Evolutionary conservation across 1,140 invertebrate genomes (phyloP).

Genomic region (Pseudachorutes palmiensis): DNA sequence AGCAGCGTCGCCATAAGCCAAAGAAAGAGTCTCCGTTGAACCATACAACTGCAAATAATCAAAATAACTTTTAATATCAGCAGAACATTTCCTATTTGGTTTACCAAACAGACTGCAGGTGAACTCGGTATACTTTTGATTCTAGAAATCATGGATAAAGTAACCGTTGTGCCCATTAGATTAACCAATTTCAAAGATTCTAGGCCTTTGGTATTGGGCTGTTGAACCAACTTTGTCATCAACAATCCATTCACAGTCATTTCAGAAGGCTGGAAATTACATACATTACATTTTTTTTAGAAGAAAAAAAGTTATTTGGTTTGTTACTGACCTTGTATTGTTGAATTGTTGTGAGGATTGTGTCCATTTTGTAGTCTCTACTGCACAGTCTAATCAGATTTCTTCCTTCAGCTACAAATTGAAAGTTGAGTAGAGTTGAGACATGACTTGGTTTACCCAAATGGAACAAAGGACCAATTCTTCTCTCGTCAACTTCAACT

Average conservation of each 20-base stretch:
- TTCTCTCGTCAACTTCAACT: background rate
- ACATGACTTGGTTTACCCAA: constrained; percentile 19
- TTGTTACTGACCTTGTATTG: constrained; percentile 16
- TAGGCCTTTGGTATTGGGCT: background rate
- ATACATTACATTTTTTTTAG: background rate
- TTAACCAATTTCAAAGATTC: background rate
- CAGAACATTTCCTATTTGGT: too few relatives aligned
- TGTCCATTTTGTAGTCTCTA: constrained; percentile 7
- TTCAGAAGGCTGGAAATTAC: background rate
- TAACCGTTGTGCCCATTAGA: background rate
- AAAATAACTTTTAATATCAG: too few relatives aligned
- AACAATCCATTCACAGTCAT: background rate
- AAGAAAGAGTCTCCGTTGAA: background rate
- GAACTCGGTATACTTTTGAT: background rate
- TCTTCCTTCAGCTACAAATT: constrained; percentile 8
- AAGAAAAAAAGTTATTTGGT: background rate
- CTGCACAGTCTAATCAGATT: background rate
- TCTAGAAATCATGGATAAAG: background rate
- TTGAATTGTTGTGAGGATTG: constrained; percentile 8
- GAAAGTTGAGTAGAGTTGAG: constrained; percentile 12
- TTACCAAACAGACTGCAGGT: background rate
- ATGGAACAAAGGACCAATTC: background rate
- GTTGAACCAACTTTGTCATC: background rate
- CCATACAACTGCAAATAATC: background rate
- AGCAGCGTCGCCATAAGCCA: background rate